Base-by-base conservation (phyloP, 1,140 invertebrate species). In the Platyura marginata region DNA sequence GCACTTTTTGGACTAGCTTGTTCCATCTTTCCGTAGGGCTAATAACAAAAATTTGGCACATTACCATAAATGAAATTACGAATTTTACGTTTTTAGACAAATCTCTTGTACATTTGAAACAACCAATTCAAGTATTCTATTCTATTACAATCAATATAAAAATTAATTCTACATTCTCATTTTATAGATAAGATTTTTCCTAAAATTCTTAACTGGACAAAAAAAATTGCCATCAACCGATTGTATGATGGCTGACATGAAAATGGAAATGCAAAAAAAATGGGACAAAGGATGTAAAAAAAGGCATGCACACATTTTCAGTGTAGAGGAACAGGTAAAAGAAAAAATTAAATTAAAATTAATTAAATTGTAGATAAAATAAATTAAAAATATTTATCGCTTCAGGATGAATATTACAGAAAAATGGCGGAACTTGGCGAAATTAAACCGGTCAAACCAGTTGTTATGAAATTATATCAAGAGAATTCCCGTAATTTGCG, bases 271-370 rank as follows among this genome's bases (percentile, higher is more conserved):
- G 44, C 43, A 60, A 18, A 57, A 63, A 5, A 60, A 70, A 25
- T 63, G 65, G 16, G 52, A 66, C 2, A 50, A 59, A 6, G 79
- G 79, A 1, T 64, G 73, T 39, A 66, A 68, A 3, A 68, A 68
- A 34, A 62, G 70, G 15, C 72, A 86, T 51, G 76, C 79, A 11
- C 82, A 87, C 52, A 71, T 74, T 66, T 75, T 86, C 72, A 78
- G 79, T 2, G 60, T 64, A 2, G 66, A 70, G 23, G 74, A 78
- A 62, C 69, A 70, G 55, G 49, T 32, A 4, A n/a, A n/a, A n/a
- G n/a, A 2, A n/a, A 29, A 6, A 22, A 21, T 16, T 37, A 23
- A 25, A 35, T 23, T 23, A 16, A 8, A 38, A 23, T 19, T 37
- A 16, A 16, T 44, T 8, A 22, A 15, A 11, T 29, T 36, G 42